Base-by-base conservation (phyloP, 2,797 vertebrate genomes). In the Megalops cyprinoides region DNA sequence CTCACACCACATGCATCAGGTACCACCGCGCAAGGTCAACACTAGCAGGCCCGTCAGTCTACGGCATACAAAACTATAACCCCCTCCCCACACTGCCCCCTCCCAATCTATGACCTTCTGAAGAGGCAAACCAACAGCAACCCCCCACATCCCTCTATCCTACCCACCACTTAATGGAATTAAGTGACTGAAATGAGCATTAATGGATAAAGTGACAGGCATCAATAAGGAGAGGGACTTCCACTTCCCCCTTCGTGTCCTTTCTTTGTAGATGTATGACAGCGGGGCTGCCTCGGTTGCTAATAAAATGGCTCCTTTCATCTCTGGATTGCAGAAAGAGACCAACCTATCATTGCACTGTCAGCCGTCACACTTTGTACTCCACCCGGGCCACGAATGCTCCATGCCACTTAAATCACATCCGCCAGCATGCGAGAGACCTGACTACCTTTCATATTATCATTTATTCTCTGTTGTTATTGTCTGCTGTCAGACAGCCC, bases 121-220 rank as follows among this genome's bases (percentile, higher is more conserved):
- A n/a, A n/a, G n/a, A n/a, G n/a, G n/a, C n/a, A n/a, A n/a, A n/a
- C 34, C 12, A 20, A 7, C 20, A 69, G 39, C 51, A 53, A 42
- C 42, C 0, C 67, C 37, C 23, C 5, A 37, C 46, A 48, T 10
- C 46, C 46, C 10, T 48, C 46, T 48, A 10, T 48, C 46, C 46
- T 48, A 42, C 44, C 44, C 39, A 6, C 67, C 6, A 15, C n/a
- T 71, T 71, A 25, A 71, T 71, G 37, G n/a, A 71, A 71, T 44
- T 9, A 71, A 71, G 20, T 71, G 67, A 44, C 67, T 42, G 23
- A 51, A 74, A 49, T 48, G 73, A 48, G 73, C 46, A n/a, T 48
- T 74, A 31, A 48, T 18, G n/a, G 1, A 49, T 74, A 20, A 28
- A 74, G 73, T 31, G n/a, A 49, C 25, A 14, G 46, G 25, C 73